A percentile compares a stretch with the other conserved stretches of the same genome.
phyloP scores from a whole-genome alignment of 2,113 vertebrate genomes.

The Clupea harengus region DNA sequence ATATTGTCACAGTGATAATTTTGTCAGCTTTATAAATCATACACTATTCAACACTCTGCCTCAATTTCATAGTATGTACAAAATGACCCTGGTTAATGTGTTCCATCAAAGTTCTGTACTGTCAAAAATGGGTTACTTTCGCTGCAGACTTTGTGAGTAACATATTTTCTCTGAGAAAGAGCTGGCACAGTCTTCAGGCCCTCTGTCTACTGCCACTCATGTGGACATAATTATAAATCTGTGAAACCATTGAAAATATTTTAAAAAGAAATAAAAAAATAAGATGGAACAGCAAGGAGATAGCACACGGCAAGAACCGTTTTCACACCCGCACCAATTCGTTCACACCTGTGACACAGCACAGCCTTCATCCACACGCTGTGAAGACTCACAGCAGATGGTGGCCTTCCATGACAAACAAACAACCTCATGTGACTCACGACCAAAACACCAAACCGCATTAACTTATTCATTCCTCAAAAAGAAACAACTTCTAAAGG shows the following conservation, averaged over 20 bases:
- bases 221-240: neutral
- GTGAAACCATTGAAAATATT: neutral
- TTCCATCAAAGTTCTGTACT: neutral
- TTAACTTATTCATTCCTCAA: neutral
- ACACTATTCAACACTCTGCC: neutral
- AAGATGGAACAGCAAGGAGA: neutral
- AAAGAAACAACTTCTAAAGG: neutral
- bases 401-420: neutral
- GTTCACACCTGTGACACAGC: neutral
- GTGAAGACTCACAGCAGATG: neutral
- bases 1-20: neutral
- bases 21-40: neutral
- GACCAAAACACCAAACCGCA: neutral
- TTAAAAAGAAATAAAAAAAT: neutral
- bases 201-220: neutral
- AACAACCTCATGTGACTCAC: neutral
- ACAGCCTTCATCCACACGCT: neutral
- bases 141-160: neutral
- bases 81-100: neutral
- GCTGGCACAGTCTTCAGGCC: neutral
- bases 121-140: neutral
- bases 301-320: neutral
- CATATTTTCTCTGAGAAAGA: neutral
- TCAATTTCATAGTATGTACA: neutral
- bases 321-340: neutral